Evolutionary conservation across 2,888 invertebrate genomes (phyloP).

Genomic region (Archaeoteleia sp.): DNA sequence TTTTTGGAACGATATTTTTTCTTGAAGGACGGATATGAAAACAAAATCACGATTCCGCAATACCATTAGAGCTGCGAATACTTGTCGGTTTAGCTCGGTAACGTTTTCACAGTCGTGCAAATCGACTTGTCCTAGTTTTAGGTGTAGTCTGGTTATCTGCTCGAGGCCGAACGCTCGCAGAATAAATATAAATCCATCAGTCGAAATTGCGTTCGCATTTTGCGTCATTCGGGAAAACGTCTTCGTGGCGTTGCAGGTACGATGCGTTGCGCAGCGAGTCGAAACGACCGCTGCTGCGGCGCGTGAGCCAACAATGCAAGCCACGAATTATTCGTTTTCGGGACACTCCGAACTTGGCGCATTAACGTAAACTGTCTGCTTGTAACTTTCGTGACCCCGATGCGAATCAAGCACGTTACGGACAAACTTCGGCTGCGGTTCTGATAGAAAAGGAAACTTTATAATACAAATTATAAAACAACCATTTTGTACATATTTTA

Average conservation of each 20-base stretch:
- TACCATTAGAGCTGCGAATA: not conserved
- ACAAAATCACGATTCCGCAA: not conserved
- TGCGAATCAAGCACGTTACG: constrained; percentile 10
- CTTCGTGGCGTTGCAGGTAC: constrained; percentile 4
- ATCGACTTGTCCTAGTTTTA: constrained; percentile 10
- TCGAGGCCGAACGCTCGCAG: not conserved
- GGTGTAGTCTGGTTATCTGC: not conserved
- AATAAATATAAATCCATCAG: constrained; percentile 15
- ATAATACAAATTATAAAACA: too few relatives aligned
- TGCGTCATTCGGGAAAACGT: not conserved
- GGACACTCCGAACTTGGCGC: constrained; percentile 31
- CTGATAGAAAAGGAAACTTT: too few relatives aligned
- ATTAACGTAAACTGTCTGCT: constrained; percentile 35
- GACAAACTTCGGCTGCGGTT: too few relatives aligned
- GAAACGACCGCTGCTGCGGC: constrained; percentile 15
- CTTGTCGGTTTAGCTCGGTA: not conserved
- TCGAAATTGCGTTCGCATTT: constrained; percentile 6
- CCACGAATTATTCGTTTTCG: constrained; percentile 30
- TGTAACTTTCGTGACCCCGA: constrained; percentile 28
- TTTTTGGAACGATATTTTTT: too few relatives aligned
- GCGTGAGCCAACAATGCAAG: constrained; percentile 28
- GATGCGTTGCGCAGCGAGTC: constrained; percentile 9
- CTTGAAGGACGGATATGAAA: too few relatives aligned
- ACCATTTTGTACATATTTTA: too few relatives aligned
- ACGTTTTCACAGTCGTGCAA: constrained; percentile 4